These are phyloP conservation scores for Saccostrea glomerata DNA, from an alignment of 1,140 invertebrate species.

Conservation along the genomic window DNA sequence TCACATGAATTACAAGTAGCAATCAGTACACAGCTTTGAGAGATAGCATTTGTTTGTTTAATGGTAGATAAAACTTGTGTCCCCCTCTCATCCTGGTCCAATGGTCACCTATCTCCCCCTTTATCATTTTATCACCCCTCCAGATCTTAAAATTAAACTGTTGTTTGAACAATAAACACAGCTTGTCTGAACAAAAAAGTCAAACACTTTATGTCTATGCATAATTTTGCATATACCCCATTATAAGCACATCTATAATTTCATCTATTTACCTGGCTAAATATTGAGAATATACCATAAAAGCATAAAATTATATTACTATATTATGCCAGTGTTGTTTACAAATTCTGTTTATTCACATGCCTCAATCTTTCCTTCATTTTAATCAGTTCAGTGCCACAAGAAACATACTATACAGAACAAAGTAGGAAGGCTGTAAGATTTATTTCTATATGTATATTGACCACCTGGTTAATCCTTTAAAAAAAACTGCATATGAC, in stretches of 20 bases:
- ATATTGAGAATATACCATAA: not conserved
- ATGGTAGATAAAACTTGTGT: not conserved
- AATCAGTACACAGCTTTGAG: not conserved
- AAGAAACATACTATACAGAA: too few relatives aligned
- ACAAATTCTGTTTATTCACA: too few relatives aligned
- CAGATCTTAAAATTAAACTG: not conserved
- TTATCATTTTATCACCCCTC: conserved; percentile 15
- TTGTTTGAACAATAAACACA: conserved; percentile 2
- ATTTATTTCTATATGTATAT: too few relatives aligned
- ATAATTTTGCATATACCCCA: not conserved
- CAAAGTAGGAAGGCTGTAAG: too few relatives aligned
- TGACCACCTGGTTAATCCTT: too few relatives aligned
- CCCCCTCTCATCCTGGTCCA: conserved; percentile 22
- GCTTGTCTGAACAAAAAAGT: not conserved
- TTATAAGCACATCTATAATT: too few relatives aligned
- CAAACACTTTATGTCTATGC: not conserved
- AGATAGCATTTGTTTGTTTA: conserved; percentile 21
- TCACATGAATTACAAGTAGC: conserved; percentile 25
- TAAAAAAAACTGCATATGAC: not conserved
- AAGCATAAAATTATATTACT: not conserved
- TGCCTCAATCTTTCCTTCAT: too few relatives aligned
- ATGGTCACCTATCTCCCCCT: not conserved
- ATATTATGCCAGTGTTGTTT: not conserved
- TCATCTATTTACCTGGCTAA: not conserved
- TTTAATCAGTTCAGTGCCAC: too few relatives aligned